These are phyloP conservation scores for Tanytarsus gracilentus DNA, from an alignment of 2,888 invertebrate genomes.

Conservation along the genomic window DNA sequence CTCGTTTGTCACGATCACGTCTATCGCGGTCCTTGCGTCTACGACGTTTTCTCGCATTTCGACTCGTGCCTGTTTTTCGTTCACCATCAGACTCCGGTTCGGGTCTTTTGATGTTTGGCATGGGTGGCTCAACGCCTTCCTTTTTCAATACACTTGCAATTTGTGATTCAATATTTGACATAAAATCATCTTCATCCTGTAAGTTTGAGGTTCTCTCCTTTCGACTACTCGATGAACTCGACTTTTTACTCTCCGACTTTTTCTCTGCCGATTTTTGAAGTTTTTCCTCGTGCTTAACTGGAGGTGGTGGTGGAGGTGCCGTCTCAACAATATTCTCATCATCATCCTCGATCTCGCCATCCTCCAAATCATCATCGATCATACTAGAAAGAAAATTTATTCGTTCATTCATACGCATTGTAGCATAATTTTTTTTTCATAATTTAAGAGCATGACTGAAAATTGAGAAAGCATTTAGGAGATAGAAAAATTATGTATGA, in stretches of 20 bases:
- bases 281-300: slow-evolving; percentile 29
- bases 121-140: slow-evolving; percentile 46
- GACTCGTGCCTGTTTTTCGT: not conserved
- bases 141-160: slow-evolving; percentile 66
- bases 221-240: slow-evolving; percentile 6
- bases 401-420: slow-evolving; percentile 20
- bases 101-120: slow-evolving; percentile 17
- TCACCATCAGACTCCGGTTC: slow-evolving; percentile 13
- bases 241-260: not conserved
- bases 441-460: not conserved
- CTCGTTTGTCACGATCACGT: slow-evolving; percentile 33
- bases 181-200: slow-evolving; percentile 58
- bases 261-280: not conserved
- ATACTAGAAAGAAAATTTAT: not conserved
- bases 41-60: not conserved
- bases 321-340: slow-evolving; percentile 42
- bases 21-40: slow-evolving; percentile 29
- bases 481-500: not conserved
- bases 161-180: slow-evolving; percentile 67
- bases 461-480: slow-evolving; percentile 2
- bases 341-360: slow-evolving; percentile 73
- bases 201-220: slow-evolving; percentile 35
- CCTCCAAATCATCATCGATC: slow-evolving; percentile 62
- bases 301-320: slow-evolving; percentile 34
- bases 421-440: too few relatives aligned